Conservation (phyloP, 2,113 vertebrate genomes). For the Pampusana beccarii region DNA sequence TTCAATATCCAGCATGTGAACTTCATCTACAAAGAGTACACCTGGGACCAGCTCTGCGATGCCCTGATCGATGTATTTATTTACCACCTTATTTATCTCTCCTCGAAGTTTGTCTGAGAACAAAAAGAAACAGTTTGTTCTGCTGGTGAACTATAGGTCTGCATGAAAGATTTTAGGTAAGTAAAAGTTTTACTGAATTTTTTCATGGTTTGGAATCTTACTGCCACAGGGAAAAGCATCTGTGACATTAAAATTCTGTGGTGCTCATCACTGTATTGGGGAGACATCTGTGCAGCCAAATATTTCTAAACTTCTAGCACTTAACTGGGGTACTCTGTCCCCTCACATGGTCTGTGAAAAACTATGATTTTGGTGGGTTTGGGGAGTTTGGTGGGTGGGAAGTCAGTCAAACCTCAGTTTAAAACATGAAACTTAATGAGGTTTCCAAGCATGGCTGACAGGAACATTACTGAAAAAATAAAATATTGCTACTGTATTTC, state of each 20-base stretch:
- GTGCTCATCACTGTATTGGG: neutral
- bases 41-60: slow-evolving; percentile 95
- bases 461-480: neutral
- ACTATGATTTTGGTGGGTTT: neutral
- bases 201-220: neutral
- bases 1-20: slow-evolving; percentile 98
- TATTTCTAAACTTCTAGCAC: neutral
- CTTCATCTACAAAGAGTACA: slow-evolving; percentile 95
- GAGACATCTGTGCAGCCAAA: neutral
- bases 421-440: neutral
- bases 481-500: neutral
- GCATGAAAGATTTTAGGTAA: neutral
- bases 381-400: neutral
- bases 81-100: slow-evolving; percentile 99
- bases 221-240: neutral
- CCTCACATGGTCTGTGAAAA: neutral
- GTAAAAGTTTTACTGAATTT: neutral
- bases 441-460: neutral
- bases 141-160: neutral
- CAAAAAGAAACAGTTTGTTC: neutral
- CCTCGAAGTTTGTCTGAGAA: slow-evolving; percentile 91
- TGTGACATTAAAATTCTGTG: neutral
- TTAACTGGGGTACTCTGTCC: neutral
- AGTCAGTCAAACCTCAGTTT: neutral
- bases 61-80: slow-evolving; percentile 98